These are phyloP conservation scores for Euphonia xanthogaster DNA, from an alignment of 2,797 vertebrate genomes.

Conservation along the genomic window DNA sequence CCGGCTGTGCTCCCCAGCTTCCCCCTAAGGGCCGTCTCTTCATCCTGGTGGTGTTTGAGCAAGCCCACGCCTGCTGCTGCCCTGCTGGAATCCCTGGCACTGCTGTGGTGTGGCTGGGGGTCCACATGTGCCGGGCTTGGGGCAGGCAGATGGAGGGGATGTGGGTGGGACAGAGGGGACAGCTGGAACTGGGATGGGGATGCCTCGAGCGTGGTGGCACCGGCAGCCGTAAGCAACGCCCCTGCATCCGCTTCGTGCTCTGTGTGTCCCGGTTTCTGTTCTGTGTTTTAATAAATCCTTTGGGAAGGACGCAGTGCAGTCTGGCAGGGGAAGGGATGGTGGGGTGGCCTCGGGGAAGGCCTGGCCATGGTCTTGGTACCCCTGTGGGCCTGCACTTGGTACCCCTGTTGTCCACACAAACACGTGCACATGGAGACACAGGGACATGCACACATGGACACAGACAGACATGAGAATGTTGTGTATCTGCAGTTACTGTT, in stretches of 20 bases:
- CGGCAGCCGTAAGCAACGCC: constrained; percentile 62
- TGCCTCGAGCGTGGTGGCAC: not conserved
- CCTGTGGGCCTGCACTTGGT: no score
- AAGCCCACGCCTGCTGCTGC: constrained; percentile 12
- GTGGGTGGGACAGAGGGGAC: not conserved
- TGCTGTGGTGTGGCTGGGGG: not conserved
- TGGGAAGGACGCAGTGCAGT: constrained; percentile 72
- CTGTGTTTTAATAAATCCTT: constrained; percentile 99
- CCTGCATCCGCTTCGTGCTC: constrained; percentile 87
- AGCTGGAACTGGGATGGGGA: not conserved
- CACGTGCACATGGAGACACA: not conserved
- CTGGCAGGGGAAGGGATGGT: not conserved
- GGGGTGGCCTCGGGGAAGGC: fast-evolving
- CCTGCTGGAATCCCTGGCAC: not conserved
- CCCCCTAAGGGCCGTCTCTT: not conserved
- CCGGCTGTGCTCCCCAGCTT: not conserved
- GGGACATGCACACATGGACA: not conserved
- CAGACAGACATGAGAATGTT: not conserved
- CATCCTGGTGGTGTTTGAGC: not conserved
- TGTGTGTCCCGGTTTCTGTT: constrained; percentile 92
- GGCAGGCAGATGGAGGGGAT: not conserved
- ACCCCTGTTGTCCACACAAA: no score
- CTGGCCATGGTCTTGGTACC: fast-evolving
- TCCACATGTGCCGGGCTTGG: fast-evolving
- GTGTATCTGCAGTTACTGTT: no score